These are phyloP conservation scores for Conus betulinus DNA, from an alignment of 1,140 invertebrate species.

Conservation along the genomic window DNA sequence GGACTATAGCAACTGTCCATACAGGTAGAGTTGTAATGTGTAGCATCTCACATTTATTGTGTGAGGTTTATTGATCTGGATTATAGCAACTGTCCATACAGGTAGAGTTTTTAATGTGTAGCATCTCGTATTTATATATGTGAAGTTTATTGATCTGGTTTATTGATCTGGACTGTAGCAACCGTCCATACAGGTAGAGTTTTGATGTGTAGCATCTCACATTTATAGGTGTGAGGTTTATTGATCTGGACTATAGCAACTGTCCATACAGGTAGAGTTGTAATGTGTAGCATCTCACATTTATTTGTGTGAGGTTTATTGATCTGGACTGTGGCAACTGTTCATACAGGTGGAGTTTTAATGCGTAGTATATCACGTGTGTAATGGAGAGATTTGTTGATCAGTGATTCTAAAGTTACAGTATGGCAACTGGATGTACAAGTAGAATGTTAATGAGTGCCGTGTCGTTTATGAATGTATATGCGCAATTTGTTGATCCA, in stretches of 20 bases:
- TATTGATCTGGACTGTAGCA: constrained; percentile 58
- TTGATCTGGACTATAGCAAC: constrained; percentile 59
- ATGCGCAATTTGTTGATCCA: too few species aligned
- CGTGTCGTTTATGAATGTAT: too few species aligned
- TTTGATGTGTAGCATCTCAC: not conserved
- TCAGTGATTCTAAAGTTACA: too few species aligned
- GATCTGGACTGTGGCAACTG: constrained; percentile 59
- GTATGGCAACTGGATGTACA: too few species aligned
- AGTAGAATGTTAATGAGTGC: too few species aligned
- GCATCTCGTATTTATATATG: not conserved
- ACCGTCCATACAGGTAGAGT: constrained; percentile 53
- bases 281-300: not conserved
- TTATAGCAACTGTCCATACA: constrained; percentile 59
- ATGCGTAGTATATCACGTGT: not conserved
- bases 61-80: constrained; percentile 64
- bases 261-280: constrained; percentile 51
- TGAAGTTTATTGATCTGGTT: too few species aligned
- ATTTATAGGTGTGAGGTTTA: constrained; percentile 54
- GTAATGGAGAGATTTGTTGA: too few species aligned
- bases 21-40: constrained; percentile 37
- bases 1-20: constrained; percentile 57
- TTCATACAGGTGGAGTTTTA: constrained; percentile 48
- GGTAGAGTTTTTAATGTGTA: constrained; percentile 7
- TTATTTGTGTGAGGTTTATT: not conserved
- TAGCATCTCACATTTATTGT: not conserved